phyloP scores from a whole-genome alignment of 2,797 vertebrate genomes.

The Falco peregrinus region DNA sequence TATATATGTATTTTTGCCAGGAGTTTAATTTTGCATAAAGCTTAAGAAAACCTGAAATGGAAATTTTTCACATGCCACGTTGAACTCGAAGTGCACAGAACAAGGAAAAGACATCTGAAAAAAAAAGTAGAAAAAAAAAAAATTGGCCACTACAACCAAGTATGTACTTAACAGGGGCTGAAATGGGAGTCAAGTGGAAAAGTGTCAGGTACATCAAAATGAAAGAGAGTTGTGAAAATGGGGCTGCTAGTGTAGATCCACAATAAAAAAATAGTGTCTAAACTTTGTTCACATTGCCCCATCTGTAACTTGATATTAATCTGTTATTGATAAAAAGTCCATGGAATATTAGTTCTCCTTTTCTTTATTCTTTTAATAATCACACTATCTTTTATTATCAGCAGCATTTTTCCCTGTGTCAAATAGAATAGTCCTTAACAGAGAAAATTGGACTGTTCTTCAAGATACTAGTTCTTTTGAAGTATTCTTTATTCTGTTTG shows the following conservation, averaged over 20 bases:
- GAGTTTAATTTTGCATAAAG: conserved; percentile 25
- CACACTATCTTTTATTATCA: background rate
- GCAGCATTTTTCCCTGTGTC: background rate
- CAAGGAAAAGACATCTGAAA: conserved; percentile 39
- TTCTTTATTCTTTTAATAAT: background rate
- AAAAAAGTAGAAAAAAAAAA: background rate
- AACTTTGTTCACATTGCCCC: background rate
- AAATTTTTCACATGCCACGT: conserved; percentile 58
- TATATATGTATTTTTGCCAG: conserved; percentile 19
- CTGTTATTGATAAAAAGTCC: background rate
- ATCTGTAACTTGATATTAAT: background rate
- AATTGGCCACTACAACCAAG: conserved; percentile 1
- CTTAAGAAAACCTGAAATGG: conserved; percentile 46
- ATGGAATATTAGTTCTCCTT: background rate
- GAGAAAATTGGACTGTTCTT: background rate
- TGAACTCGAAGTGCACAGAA: conserved; percentile 33
- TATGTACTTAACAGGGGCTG: conserved; percentile 28
- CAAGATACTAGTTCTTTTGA: background rate
- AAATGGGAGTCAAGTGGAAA: conserved; percentile 27
- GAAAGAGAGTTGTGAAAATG: background rate
- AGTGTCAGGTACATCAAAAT: conserved; percentile 43
- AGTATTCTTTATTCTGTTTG: background rate
- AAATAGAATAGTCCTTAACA: background rate
- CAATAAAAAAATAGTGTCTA: background rate
- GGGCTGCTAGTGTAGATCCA: background rate